Base-by-base conservation (phyloP, 2,888 invertebrate genomes). In the Cephus rjabovi region DNA sequence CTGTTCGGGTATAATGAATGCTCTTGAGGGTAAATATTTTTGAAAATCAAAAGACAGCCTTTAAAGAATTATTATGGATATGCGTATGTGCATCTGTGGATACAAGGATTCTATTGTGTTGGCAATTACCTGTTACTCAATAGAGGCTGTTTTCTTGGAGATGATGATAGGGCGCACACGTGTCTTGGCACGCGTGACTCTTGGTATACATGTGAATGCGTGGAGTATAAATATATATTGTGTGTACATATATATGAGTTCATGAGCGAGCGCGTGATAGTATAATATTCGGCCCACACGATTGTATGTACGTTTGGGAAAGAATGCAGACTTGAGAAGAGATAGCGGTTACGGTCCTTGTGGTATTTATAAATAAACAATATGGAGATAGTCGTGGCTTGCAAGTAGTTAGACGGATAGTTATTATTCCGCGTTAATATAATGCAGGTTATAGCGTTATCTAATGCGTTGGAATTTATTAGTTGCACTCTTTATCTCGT, bases 381-480 rank as follows among this genome's bases (percentile, higher is more conserved):
- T 71, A 34, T 31, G 31, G 71, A 71, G 71, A 71, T 71, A 71
- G 71, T 56, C 56, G 71, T 12, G 71, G 71, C 33, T 33, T 23
- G 71, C 71, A 23, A 34, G 31, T 71, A 31, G 23, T 56, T 34
- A 71, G 11, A 34, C 31, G 71, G 71, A 71, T 15, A 71, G 23
- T 71, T 31, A 71, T 71, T 71, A 71, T 71, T 71, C 71, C 34
- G 23, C 71, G 71, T 71, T 71, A 71, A 71, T 71, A 71, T 31
- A 71, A 71, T 34, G 23, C 56, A 34, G 71, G 31, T 71, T 34
- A 71, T 15, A 31, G 71, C 71, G 71, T 34, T 71, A 71, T 71
- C 71, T 71, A 71, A 71, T 71, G 71, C 71, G 33, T 33, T 56
- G 15, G 71, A 71, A 71, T 71, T 71, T 71, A 71, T 71, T 71